Base-by-base conservation (phyloP, 1,140 invertebrate genomes). In the Apis cerana region DNA sequence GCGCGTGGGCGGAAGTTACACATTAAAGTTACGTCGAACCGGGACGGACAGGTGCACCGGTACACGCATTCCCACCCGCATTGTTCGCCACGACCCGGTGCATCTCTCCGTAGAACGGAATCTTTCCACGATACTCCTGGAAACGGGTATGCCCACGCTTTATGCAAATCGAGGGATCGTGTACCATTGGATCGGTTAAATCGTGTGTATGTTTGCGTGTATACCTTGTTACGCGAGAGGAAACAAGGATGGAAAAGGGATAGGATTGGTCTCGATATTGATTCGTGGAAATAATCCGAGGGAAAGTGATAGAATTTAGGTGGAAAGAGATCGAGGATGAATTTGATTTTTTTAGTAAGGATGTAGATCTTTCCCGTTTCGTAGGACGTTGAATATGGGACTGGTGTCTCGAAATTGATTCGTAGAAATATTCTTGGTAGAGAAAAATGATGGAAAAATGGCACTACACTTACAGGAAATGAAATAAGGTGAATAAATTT, bases 1-100 rank as follows among this genome's bases (percentile, higher is more conserved):
- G 78, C 58, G 78, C 75, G 83, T 89, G 80, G 89, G 86, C 89
- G 90, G 86, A 91, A 91, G 88, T 91, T 89, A 86, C 82, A 86
- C 87, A 85, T 88, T 89, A 80, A 82, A 81, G 86, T 90, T 90
- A 89, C 86, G 80, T 89, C 85, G 86, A 85, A 85, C 1, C 85
- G 59, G 71, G 84, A 87, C 75, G 65, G 71, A 82, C 84, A 85
- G 83, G 78, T 79, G 65, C 81, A 70, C 64, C 77, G 75, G 82
- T 79, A 70, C 50, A 58, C 54, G 80, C 77, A 75, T 86, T 87
- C 81, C 72, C 75, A 87, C 68, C 68, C 77, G 74, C 70, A 86
- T 89, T 89, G 86, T 89, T 80, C 64, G 62, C 68, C 64, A 70
- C 74, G 43, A 69, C 64, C 59, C 59, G 43, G 2, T 23, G 54